phyloP scores from a whole-genome alignment of 2,113 vertebrate species.

The Colaptes auratus region DNA sequence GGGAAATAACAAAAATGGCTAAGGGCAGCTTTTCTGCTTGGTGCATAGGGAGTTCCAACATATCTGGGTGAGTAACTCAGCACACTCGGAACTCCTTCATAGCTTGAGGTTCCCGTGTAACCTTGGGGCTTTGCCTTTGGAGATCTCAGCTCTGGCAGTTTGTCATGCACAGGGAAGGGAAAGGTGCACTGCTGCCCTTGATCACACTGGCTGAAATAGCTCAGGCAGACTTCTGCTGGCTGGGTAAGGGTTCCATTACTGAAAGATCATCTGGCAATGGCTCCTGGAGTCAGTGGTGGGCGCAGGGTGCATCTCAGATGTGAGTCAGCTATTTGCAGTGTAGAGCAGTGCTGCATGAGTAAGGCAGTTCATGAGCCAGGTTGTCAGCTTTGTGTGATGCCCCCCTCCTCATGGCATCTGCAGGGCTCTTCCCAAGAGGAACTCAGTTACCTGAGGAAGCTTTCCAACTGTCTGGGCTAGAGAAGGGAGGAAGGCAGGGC shows the following conservation, averaged over 20 bases:
- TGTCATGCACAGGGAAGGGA: neutral
- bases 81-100: neutral
- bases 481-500: neutral
- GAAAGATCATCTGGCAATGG: neutral
- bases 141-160: neutral
- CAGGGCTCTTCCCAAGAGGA: neutral
- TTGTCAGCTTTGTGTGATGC: neutral
- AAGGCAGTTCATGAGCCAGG: neutral
- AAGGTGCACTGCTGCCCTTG: neutral
- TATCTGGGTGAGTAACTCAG: neutral
- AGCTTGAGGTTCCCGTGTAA: neutral
- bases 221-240: neutral
- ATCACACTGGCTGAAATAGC: neutral
- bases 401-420: neutral
- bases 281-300: neutral
- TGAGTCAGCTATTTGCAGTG: neutral
- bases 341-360: neutral
- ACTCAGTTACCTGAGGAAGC: neutral
- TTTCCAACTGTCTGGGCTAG: neutral
- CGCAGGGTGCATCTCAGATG: neutral
- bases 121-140: neutral
- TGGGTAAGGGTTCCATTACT: neutral
- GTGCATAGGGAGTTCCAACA: neutral
- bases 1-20: neutral
- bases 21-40: conserved; percentile 20